A percentile compares a stretch with the other conserved stretches of the same genome.
These are phyloP conservation scores for Trinorchestia longiramus DNA, from an alignment of 1,140 invertebrate genomes.

Conservation along the genomic window DNA sequence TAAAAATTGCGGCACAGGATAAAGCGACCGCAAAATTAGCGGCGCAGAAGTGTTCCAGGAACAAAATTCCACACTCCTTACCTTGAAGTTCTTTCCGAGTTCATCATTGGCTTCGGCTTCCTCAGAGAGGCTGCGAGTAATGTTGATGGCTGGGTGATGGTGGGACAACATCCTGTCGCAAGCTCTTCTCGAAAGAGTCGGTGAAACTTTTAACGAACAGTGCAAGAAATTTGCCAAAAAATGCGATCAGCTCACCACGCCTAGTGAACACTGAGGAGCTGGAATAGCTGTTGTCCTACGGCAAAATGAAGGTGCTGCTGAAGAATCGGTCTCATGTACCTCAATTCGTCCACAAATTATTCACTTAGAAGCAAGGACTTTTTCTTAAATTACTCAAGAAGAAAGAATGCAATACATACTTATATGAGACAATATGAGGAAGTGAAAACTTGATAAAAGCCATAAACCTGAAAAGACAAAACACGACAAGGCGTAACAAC, in stretches of 20 bases:
- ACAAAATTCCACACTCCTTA: not conserved
- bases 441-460: not conserved
- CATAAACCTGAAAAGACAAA: not conserved
- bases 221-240: not conserved
- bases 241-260: not conserved
- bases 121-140: conserved; percentile 45
- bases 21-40: not conserved
- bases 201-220: not conserved
- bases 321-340: not conserved
- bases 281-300: not conserved
- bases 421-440: not conserved
- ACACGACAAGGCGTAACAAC: not conserved
- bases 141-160: conserved; percentile 46
- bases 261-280: not conserved
- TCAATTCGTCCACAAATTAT: not conserved
- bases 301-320: not conserved
- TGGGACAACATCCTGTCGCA: not conserved
- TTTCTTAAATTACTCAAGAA: not conserved
- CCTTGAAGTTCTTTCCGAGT: conserved; percentile 32
- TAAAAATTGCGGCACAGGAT: not conserved
- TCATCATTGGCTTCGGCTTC: conserved; percentile 5
- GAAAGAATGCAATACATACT: not conserved
- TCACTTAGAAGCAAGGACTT: not conserved
- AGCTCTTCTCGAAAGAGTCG: not conserved
- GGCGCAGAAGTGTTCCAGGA: not conserved